Evolutionary conservation across 2,797 vertebrate species (phyloP), one percentile per base, ranked within the genome.

Genomic region (Manis pentadactyla): DNA sequence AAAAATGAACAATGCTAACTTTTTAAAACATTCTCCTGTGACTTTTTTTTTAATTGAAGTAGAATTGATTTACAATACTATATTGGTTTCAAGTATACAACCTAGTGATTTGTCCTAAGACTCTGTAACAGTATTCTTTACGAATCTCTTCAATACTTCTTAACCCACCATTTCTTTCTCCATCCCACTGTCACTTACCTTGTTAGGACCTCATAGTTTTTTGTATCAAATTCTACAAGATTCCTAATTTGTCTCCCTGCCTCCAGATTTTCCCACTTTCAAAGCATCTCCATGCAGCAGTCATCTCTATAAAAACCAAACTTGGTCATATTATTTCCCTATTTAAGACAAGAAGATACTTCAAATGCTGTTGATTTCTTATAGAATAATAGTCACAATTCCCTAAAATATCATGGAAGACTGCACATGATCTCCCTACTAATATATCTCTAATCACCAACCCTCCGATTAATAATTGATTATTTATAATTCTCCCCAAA

Each of bases 281-380:
- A 77, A 49, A 5, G 42, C n/a, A 85, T 34, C 37, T 95, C 74
- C 61, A 81, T 7, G 8, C 5, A 90, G 14, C 34, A 63, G n/a
- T 49, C 39, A 77, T 53, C 75, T 68, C 83, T 95, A 74, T 15
- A 57, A 88, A 63, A 93, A 59, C 8, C 91, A 82, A 81, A 71
- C 10, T 57, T 27, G 31, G 31, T 90, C 42, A 89, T 0, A 11
- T 63, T 42, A 74, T 42, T 46, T 78, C 2, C 55, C 49, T 71
- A 79, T 74, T 74, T 90, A 91, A 77, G 69, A 86, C 15, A 13
- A 95, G 57, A 90, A 95, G 57, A 90, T 23, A 57, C 25, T 75
- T 86, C 29, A 86, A 94, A 90, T 9, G 39, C 23, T 69, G 81
- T 18, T 93, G 25, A 90, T 73, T 84, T 61, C 19, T 74, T 73